Evolutionary conservation across 2,797 vertebrate genomes (phyloP), one percentile per base, ranked within the genome.

Genomic region (Rhabdomys pumilio): DNA sequence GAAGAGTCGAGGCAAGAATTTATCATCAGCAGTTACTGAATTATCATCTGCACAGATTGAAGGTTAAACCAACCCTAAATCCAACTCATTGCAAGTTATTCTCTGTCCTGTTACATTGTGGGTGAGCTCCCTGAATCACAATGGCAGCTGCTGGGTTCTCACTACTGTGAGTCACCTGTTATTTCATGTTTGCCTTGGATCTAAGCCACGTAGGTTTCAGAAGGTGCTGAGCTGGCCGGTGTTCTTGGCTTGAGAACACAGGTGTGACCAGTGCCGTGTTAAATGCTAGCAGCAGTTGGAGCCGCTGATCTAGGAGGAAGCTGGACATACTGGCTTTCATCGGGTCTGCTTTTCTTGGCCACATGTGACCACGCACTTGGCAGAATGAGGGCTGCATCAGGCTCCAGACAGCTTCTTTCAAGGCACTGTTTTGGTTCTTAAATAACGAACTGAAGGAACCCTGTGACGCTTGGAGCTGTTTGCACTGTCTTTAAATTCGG

Each of bases 151-250:
- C 90, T 85, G 72, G 72, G 44, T 93, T 93, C 96, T 90, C 47
- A 4, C 31, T 63, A 72, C 89, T 2, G 15, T 0, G n/a, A 73
- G 73, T 89, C 93, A 96, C 97, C 93, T 95, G 72, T 83, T 92
- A 80, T 47, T 89, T 79, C 76, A 93, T 97, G 96, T 94, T 97
- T 97, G 93, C 86, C 90, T 97, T 97, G 97, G 97, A 95, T 53
- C 84, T 41, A 53, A 95, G 97, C 96, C 96, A 96, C 85, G 24
- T 0, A 3, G 77, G 84, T 84, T 97, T 96, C 92, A 93, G 96
- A 96, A 97, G 96, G 96, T 94, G 93, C 94, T 95, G 95, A 97
- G 93, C 92, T 94, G 95, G 96, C 92, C 86, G 47, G 14, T 73
- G 69, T 91, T 91, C 96, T 95, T 98, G 97, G 97, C 96, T 69